Conservation (phyloP, 2,797 vertebrate species). For the Propithecus perrieri region DNA sequence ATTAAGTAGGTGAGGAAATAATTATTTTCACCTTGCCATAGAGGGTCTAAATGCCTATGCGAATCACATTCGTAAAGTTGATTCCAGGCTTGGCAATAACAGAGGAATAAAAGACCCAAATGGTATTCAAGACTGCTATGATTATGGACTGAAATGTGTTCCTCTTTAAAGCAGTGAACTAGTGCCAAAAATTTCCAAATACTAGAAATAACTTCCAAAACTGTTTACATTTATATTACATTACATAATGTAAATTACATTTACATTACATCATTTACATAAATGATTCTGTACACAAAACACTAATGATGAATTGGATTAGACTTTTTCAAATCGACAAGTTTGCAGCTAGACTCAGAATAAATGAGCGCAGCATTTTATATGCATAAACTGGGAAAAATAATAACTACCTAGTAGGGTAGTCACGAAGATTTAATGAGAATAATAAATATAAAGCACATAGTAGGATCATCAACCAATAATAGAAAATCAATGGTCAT, state of each 20-base stretch:
- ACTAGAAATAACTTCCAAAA: conserved; percentile 28
- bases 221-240: background rate
- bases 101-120: conserved; percentile 34
- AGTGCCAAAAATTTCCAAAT: background rate
- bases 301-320: conserved; percentile 23
- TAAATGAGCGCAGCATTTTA: conserved; percentile 14
- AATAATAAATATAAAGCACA: conserved; percentile 28
- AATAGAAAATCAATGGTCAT: conserved; percentile 11
- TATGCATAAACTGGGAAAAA: background rate
- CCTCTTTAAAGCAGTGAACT: conserved; percentile 14
- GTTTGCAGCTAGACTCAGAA: background rate
- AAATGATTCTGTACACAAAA: conserved; percentile 37
- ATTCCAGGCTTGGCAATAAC: conserved; percentile 19
- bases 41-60: background rate
- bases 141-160: conserved; percentile 25
- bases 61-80: conserved; percentile 37
- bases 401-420: background rate
- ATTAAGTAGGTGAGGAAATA: background rate
- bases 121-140: background rate
- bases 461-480: background rate
- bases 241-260: background rate
- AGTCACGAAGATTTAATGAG: background rate
- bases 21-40: conserved; percentile 6
- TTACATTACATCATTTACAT: conserved; percentile 28
- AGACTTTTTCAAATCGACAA: conserved; percentile 17